These are phyloP conservation scores for Xiphophorus couchianus DNA, from an alignment of 2,113 vertebrate species.

Conservation along the genomic window DNA sequence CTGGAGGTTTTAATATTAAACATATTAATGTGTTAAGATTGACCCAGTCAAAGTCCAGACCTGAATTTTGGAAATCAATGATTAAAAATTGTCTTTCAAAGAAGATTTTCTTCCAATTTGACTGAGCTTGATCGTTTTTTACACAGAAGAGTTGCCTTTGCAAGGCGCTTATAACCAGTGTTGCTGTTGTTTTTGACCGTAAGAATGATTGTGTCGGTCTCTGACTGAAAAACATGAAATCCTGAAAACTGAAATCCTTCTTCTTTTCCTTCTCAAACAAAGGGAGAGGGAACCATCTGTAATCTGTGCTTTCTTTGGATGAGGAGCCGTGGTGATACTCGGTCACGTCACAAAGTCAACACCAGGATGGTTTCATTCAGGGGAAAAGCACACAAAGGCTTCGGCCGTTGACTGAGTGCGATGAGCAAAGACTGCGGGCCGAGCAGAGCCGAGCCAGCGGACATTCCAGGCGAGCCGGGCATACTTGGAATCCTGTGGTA, in stretches of 20 bases:
- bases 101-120: too few species aligned
- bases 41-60: background rate
- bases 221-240: background rate
- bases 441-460: conserved; percentile 22
- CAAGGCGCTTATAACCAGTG: background rate
- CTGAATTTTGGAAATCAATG: too few species aligned
- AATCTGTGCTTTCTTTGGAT: conserved; percentile 23
- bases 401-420: conserved; percentile 4
- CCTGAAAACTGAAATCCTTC: conserved; percentile 44
- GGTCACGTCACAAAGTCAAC: conserved; percentile 51
- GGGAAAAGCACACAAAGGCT: conserved; percentile 46
- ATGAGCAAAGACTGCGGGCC: conserved; percentile 47
- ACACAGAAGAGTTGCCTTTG: background rate
- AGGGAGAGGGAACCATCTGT: conserved; percentile 38
- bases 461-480: conserved; percentile 58
- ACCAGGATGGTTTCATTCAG: conserved; percentile 51
- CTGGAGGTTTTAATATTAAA: background rate
- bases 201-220: background rate
- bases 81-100: too few species aligned
- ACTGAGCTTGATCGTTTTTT: background rate
- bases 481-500: conserved; percentile 48
- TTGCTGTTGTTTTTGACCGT: background rate
- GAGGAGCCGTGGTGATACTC: conserved; percentile 9
- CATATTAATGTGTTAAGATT: background rate
- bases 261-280: conserved; percentile 30